Evolutionary conservation across 64 coral and sea anemone species (phyloP).

Genomic region (Platygyra sinensis): DNA sequence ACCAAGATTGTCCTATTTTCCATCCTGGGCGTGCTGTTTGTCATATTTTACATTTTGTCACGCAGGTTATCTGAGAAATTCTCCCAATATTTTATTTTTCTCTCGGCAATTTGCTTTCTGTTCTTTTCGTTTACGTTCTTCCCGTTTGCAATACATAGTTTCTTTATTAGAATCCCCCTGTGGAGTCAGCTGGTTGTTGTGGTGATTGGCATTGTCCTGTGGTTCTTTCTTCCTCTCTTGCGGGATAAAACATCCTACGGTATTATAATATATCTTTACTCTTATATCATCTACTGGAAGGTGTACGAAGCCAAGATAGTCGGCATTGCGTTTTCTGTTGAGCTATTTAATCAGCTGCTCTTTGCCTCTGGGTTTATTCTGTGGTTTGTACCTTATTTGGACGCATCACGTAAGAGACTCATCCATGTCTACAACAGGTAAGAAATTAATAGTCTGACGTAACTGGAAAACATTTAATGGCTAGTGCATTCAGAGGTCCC

Average conservation of each 20-base stretch:
- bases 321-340: neutral
- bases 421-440: conserved; percentile 67
- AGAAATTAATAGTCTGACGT: neutral
- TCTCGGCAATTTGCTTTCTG: neutral
- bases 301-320: neutral
- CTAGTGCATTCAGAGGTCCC: too few relatives aligned
- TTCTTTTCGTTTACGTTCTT: conserved; percentile 37
- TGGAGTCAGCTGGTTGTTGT: conserved; percentile 57
- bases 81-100: neutral
- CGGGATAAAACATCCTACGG: conserved; percentile 35
- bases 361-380: conserved; percentile 60
- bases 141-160: conserved; percentile 74
- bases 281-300: conserved; percentile 12
- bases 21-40: neutral
- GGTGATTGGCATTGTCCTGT: conserved; percentile 43
- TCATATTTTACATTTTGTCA: neutral
- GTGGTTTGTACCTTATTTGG: conserved; percentile 52
- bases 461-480: too few relatives aligned
- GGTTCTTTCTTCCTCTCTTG: conserved; percentile 64
- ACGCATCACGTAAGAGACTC: conserved; percentile 35
- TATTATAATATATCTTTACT: conserved; percentile 44
- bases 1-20: neutral
- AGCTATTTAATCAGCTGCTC: conserved; percentile 33
- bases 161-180: conserved; percentile 41
- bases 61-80: neutral